Evolutionary conservation across 2,797 vertebrate species (phyloP).

Genomic region (Salarias fasciatus): DNA sequence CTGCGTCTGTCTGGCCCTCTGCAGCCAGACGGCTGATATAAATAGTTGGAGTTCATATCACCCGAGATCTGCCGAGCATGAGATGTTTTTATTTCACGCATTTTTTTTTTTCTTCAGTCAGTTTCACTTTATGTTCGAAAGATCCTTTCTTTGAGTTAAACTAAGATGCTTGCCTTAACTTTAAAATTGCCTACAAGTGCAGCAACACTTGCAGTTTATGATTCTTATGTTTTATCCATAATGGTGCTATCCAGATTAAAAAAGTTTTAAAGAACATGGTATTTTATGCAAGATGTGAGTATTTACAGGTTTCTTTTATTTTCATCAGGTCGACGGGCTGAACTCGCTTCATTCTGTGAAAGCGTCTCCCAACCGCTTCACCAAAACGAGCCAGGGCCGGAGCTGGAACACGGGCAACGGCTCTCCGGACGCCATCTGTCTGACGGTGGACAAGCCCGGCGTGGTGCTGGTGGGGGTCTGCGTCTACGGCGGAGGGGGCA

Average conservation of each 20-base stretch:
- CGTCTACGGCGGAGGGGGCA: constrained; percentile 97
- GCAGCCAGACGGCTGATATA: constrained; percentile 32
- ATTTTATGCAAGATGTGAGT: too few relatives aligned
- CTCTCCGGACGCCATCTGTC: constrained; percentile 98
- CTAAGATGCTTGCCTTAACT: neutral
- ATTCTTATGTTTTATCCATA: too few relatives aligned
- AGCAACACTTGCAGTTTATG: too few relatives aligned
- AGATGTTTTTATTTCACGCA: constrained; percentile 19
- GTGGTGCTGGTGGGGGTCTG: constrained; percentile 97
- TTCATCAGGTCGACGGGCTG: constrained; percentile 89
- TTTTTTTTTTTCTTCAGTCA: neutral
- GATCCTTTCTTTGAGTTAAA: too few relatives aligned
- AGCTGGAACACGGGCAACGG: constrained; percentile 99
- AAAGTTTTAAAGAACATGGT: too few relatives aligned
- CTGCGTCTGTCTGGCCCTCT: constrained; percentile 53
- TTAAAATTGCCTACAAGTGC: constrained; percentile 27
- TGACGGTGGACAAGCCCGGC: constrained; percentile 96
- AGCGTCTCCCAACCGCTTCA: constrained; percentile 95
- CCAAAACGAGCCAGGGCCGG: constrained; percentile 98
- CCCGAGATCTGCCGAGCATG: neutral
- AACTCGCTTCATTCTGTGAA: constrained; percentile 98
- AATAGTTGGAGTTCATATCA: constrained; percentile 34
- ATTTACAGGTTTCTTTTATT: too few relatives aligned
- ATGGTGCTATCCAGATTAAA: too few relatives aligned
- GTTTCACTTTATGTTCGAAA: neutral